Percentiles rank a stretch among this genome's conserved stretches.
These are phyloP conservation scores for Acanthacorydalis orientalis DNA, from an alignment of 2,888 invertebrate genomes.

Conservation along the genomic window DNA sequence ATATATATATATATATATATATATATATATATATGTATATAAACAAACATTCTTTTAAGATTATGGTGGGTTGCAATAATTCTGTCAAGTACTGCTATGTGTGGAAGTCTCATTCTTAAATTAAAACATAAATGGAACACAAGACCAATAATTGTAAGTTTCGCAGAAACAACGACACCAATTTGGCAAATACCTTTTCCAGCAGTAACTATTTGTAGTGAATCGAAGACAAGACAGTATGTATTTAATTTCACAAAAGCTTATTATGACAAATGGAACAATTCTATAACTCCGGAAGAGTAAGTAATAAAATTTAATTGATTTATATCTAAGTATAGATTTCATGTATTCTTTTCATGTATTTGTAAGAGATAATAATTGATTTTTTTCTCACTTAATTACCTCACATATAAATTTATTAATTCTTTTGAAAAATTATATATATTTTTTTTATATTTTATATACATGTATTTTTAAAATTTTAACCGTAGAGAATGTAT, in stretches of 20 bases:
- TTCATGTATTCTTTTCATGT: no score
- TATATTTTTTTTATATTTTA: no score
- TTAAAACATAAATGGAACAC: conserved; percentile 54
- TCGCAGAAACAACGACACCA: conserved; percentile 54
- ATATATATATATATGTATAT: neutral
- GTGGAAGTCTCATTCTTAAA: conserved; percentile 39
- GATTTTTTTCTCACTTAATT: no score
- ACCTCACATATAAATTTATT: no score
- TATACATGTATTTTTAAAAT: no score
- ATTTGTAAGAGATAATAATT: no score
- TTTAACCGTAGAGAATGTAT: no score
- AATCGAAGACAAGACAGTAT: conserved; percentile 39
- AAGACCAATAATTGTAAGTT: conserved; percentile 57
- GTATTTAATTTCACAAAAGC: conserved; percentile 43
- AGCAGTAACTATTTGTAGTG: conserved; percentile 22
- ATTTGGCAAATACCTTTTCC: conserved; percentile 40
- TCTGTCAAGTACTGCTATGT: conserved; percentile 41
- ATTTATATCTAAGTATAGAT: no score
- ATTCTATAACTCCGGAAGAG: no score
- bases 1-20: no score
- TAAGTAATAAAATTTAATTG: no score
- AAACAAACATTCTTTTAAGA: conserved; percentile 29
- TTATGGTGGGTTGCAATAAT: conserved; percentile 47
- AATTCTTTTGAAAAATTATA: no score
- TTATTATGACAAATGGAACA: neutral